Conservation (phyloP, 1,140 invertebrate genomes). For the Caenorhabditis brenneri region DNA sequence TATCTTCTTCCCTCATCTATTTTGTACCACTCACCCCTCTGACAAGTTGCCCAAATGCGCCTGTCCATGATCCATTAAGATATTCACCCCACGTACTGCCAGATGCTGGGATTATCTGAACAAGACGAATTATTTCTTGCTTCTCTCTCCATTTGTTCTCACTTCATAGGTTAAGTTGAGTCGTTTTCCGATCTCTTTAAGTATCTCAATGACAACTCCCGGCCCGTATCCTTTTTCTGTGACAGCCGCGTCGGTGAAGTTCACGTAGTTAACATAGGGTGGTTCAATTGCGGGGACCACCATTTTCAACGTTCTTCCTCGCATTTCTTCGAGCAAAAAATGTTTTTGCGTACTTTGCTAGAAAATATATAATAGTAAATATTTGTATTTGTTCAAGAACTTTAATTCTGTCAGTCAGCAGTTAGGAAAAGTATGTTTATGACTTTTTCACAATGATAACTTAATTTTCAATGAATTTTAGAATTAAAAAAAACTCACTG, state of each 20-base stretch:
- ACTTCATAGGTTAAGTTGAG: slow-evolving; percentile 55
- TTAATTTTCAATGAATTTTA: too few species aligned
- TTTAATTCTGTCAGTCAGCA: too few species aligned
- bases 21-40: slow-evolving; percentile 44
- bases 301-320: slow-evolving; percentile 26
- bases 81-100: slow-evolving; percentile 51
- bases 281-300: slow-evolving; percentile 50
- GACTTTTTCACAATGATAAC: too few species aligned
- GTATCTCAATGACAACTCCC: slow-evolving; percentile 59
- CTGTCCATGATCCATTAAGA: slow-evolving; percentile 55
- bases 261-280: slow-evolving; percentile 59
- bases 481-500: not conserved
- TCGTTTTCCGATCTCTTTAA: slow-evolving; percentile 52
- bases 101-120: not conserved
- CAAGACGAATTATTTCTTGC: not conserved
- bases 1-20: not conserved
- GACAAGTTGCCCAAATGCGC: slow-evolving; percentile 50
- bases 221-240: slow-evolving; percentile 55
- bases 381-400: too few species aligned
- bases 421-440: too few species aligned
- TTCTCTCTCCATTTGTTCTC: not conserved
- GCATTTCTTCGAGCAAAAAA: not conserved
- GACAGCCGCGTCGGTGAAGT: slow-evolving; percentile 49
- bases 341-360: slow-evolving; percentile 10
- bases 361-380: not conserved